Conservation (phyloP, 2,888 invertebrate genomes). For the Barypeithes pellucidus region DNA sequence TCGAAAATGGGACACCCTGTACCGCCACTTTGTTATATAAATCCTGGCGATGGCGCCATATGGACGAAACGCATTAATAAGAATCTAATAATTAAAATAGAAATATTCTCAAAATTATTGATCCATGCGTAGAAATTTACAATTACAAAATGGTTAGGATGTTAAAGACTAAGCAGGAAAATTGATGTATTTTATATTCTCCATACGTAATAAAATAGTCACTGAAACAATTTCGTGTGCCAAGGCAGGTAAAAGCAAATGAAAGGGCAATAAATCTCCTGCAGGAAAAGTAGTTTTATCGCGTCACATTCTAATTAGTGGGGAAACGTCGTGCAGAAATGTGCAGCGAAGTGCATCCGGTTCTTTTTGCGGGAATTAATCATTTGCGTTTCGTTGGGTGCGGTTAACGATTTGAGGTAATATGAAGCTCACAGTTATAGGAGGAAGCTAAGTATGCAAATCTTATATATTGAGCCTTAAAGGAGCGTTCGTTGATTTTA, state of each 20-base stretch:
- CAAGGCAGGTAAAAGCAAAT: conserved; percentile 9
- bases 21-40: too few species aligned
- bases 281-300: conserved; percentile 21
- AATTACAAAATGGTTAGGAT: too few species aligned
- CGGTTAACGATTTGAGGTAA: not conserved
- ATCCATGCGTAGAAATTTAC: too few species aligned
- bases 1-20: too few species aligned
- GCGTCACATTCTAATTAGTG: conserved; percentile 21
- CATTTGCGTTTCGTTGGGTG: conserved; percentile 1
- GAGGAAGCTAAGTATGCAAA: too few species aligned
- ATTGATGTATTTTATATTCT: not conserved
- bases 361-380: conserved; percentile 9
- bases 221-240: conserved; percentile 4
- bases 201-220: not conserved
- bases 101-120: too few species aligned
- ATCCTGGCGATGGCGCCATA: too few species aligned
- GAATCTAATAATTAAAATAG: too few species aligned
- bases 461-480: too few species aligned
- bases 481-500: too few species aligned
- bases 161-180: not conserved
- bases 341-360: conserved; percentile 22
- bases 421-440: not conserved
- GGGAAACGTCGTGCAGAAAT: conserved; percentile 24
- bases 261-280: conserved; percentile 8
- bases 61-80: too few species aligned